Conservation (phyloP, 2,888 invertebrate genomes). For the Morpho achilles region DNA sequence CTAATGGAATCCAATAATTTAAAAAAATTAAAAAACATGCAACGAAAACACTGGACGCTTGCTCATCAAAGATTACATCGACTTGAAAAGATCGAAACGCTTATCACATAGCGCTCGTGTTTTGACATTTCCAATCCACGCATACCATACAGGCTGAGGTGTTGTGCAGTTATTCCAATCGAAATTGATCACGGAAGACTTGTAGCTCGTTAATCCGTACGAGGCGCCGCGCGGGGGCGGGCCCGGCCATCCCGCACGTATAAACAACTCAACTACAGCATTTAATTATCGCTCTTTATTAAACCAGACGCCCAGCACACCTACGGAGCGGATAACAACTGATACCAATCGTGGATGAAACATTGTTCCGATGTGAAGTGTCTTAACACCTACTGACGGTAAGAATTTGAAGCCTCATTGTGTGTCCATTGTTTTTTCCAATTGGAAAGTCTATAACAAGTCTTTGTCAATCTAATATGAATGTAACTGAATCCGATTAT, state of each 20-base stretch:
- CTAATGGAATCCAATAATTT: too few species aligned
- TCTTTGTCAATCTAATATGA: conserved; percentile 15
- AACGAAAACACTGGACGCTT: too few species aligned
- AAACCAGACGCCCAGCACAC: conserved; percentile 54
- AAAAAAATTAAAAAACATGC: too few species aligned
- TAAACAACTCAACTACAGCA: conserved; percentile 75
- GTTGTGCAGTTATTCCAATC: conserved; percentile 26
- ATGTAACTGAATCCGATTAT: conserved; percentile 21
- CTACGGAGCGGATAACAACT: conserved; percentile 44
- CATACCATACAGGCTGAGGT: neutral
- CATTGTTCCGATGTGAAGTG: conserved; percentile 48
- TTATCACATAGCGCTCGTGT: neutral
- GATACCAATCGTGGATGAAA: conserved; percentile 60
- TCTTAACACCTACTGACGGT: conserved; percentile 61
- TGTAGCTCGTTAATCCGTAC: conserved; percentile 61
- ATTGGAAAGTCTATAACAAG: conserved; percentile 21
- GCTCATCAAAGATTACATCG: too few species aligned
- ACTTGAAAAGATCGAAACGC: too few species aligned
- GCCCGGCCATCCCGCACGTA: conserved; percentile 49
- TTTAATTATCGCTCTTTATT: conserved; percentile 77
- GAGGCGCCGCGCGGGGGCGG: conserved; percentile 55
- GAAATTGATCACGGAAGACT: conserved; percentile 29
- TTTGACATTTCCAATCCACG: conserved; percentile 9
- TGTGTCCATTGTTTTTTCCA: conserved; percentile 27
- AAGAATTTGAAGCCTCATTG: conserved; percentile 25